Evolutionary conservation across 2,888 invertebrate genomes (phyloP).

Genomic region (Calliopum simillimum): DNA sequence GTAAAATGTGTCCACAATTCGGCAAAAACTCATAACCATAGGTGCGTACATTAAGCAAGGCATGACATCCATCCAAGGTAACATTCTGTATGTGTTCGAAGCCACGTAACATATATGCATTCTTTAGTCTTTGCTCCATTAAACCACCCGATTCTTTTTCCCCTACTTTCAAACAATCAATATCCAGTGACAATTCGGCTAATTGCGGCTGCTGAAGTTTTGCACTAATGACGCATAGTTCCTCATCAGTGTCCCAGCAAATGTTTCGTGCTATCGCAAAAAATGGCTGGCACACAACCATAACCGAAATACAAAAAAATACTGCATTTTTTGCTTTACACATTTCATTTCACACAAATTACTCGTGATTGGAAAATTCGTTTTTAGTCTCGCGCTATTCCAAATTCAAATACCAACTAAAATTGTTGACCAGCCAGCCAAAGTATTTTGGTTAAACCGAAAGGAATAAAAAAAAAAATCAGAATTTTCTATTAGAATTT

Average conservation of each 20-base stretch:
- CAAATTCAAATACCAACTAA: constrained; percentile 15
- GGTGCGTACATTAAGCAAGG: constrained; percentile 52
- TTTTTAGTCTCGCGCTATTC: no score
- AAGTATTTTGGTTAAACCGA: not conserved
- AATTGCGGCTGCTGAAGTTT: constrained; percentile 45
- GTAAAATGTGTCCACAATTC: constrained; percentile 54
- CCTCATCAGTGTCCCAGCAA: constrained; percentile 41
- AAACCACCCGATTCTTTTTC: not conserved
- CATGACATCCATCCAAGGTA: constrained; percentile 58
- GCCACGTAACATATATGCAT: constrained; percentile 40
- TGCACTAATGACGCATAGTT: constrained; percentile 50
- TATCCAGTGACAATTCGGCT: constrained; percentile 52
- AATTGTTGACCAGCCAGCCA: not conserved
- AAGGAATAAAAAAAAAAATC: not conserved
- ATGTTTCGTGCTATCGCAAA: constrained; percentile 8
- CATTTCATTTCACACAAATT: not conserved
- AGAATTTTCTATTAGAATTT: not conserved
- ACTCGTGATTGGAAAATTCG: no score
- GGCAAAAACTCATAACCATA: constrained; percentile 62
- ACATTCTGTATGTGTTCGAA: constrained; percentile 48
- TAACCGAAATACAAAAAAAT: constrained; percentile 15
- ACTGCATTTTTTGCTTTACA: not conserved
- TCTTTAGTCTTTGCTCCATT: not conserved
- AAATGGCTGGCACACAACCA: not conserved
- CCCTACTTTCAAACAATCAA: constrained; percentile 49